A percentile compares a stretch with the other conserved stretches of the same genome.
These are phyloP conservation scores for Lophura nycthemera DNA, from an alignment of 2,113 vertebrate species.

Conservation along the genomic window DNA sequence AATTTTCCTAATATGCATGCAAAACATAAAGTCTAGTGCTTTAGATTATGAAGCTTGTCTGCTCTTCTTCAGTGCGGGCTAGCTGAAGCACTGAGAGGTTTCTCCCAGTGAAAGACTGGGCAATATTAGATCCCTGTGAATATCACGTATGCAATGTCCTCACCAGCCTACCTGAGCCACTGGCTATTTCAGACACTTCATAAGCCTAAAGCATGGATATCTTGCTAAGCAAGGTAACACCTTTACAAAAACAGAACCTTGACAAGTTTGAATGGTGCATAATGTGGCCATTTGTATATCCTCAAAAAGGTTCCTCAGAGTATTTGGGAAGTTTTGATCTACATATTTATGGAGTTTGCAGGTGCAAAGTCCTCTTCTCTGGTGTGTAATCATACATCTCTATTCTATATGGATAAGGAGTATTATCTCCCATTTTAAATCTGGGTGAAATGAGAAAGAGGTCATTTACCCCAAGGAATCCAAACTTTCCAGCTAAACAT, in stretches of 20 bases:
- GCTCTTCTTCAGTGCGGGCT: background rate
- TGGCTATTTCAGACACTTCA: background rate
- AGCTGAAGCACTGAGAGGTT: background rate
- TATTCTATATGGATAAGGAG: background rate
- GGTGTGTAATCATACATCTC: background rate
- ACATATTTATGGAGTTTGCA: background rate
- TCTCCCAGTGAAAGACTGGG: background rate
- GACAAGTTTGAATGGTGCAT: background rate
- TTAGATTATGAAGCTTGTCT: background rate
- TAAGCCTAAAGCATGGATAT: background rate
- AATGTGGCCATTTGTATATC: background rate
- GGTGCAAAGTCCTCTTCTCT: background rate
- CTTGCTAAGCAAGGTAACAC: background rate
- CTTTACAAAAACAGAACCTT: background rate
- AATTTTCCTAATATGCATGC: background rate
- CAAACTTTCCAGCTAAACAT: slow-evolving; percentile 9
- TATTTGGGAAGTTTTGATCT: background rate
- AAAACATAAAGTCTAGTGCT: background rate
- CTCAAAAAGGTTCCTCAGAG: background rate
- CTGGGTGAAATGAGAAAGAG: background rate
- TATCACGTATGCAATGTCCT: background rate
- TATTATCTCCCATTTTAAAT: slow-evolving; percentile 18
- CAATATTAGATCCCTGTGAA: background rate
- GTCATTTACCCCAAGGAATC: background rate
- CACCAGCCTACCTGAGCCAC: background rate